A percentile compares a stretch with the other conserved stretches of the same genome.
Evolutionary conservation across 2,113 vertebrate species (phyloP).

Genomic region (Potamarius usumacintae): DNA sequence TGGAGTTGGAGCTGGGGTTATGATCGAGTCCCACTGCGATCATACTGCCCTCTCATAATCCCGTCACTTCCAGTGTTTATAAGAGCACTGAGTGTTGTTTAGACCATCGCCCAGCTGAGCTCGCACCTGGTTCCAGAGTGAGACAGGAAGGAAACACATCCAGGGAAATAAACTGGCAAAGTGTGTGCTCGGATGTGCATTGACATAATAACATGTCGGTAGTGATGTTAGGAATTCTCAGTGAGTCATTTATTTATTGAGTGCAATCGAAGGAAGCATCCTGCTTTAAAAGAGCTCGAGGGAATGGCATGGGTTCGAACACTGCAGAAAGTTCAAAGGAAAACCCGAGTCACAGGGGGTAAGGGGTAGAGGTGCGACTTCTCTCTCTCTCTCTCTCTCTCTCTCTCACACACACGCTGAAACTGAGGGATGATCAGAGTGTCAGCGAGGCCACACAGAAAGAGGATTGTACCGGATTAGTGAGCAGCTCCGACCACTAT

Average conservation of each 20-base stretch:
- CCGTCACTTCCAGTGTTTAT: background rate
- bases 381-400: background rate
- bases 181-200: too few relatives aligned
- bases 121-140: background rate
- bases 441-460: slow-evolving; percentile 60
- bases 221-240: too few relatives aligned
- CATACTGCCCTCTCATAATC: background rate
- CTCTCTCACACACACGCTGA: slow-evolving; percentile 13
- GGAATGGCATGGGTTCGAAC: background rate
- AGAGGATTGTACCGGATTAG: slow-evolving; percentile 75
- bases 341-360: background rate
- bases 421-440: slow-evolving; percentile 62
- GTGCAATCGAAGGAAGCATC: background rate
- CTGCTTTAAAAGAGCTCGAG: background rate
- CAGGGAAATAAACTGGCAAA: too few relatives aligned
- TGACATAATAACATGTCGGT: too few relatives aligned
- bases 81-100: background rate
- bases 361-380: slow-evolving; percentile 7
- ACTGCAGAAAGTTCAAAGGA: background rate
- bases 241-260: background rate
- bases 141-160: background rate
- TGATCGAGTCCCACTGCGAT: background rate
- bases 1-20: background rate
- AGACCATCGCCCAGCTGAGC: background rate
- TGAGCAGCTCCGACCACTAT: slow-evolving; percentile 64